Conservation (phyloP, 2,797 vertebrate genomes). For the Leucoraja ocellata region DNA sequence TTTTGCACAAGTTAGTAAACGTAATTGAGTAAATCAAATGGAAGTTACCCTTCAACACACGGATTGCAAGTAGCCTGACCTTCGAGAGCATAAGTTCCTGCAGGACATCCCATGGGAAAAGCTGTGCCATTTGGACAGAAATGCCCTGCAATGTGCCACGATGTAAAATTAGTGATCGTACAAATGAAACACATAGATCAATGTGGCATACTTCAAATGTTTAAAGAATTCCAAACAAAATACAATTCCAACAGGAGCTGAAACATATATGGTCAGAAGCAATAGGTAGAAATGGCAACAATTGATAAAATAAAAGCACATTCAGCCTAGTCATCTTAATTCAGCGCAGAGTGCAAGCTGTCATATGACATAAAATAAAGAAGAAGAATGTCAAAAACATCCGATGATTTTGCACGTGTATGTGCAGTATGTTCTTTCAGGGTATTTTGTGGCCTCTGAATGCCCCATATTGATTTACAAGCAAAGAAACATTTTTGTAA, state of each 20-base stretch:
- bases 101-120: conserved; percentile 66
- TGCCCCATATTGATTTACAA: too few relatives aligned
- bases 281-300: neutral
- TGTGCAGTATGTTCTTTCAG: too few relatives aligned
- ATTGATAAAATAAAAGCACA: neutral
- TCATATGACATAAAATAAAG: conserved; percentile 22
- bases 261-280: neutral
- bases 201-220: neutral
- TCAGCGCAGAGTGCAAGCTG: neutral
- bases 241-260: neutral
- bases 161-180: neutral
- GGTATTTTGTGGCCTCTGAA: too few relatives aligned
- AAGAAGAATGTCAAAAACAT: neutral
- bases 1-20: neutral
- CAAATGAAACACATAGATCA: neutral
- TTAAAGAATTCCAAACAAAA: neutral
- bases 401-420: neutral
- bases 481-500: too few relatives aligned
- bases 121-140: conserved; percentile 72
- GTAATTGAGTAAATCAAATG: neutral
- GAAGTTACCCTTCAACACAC: conserved; percentile 74
- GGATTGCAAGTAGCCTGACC: conserved; percentile 62
- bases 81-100: conserved; percentile 64
- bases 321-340: conserved; percentile 30
- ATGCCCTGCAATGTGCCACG: conserved; percentile 60